Base-by-base conservation (phyloP, 2,888 invertebrate genomes). In the Loripinus fragilis region DNA sequence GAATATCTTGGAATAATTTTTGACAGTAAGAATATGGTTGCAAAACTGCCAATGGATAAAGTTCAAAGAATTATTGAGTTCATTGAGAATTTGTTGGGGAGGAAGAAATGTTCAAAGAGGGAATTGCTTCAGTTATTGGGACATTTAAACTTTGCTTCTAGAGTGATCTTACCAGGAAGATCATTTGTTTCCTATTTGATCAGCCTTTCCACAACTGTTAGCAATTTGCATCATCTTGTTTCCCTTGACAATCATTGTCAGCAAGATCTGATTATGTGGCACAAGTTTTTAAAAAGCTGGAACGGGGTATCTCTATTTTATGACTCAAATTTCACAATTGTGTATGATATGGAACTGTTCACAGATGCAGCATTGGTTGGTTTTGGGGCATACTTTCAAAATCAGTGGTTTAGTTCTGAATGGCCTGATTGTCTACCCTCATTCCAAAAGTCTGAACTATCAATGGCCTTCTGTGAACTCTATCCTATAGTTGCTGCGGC, bases 31-130 rank as follows among this genome's bases (percentile, higher is more conserved):
- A n/a, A n/a, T 10, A 78, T 78, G 73, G 20, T 60, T 55, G 72
- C 81, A n/a, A 2, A 60, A 20, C 45, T 81, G 17, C 78, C 75
- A 45, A 15, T 17, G 17, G 72, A 78, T 20, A 78, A 81, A 75
- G 23, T 71, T 41, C 50, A 52, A n/a, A 25, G 78, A 28, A 70
- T 81, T 28, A 25, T 38, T 42, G 65, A 50, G 0, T 60, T 77
- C 0, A 33, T 80, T 10, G 10, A 81, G 10, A 25, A 67, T 25
- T 65, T 74, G 33, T 52, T 20, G 25, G 28, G 30, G 2, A 55
- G 38, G 20, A 64, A 20, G 28, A 30, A 68, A 17, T 74, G 73
- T 48, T 68, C 78, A 15, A 73, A 71, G 48, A 23, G 38, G 30
- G 74, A 74, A 38, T 33, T 82, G 3, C 41, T 76, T n/a, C n/a